Conservation (phyloP, 1,140 invertebrate species). For the Sinella curviseta region DNA sequence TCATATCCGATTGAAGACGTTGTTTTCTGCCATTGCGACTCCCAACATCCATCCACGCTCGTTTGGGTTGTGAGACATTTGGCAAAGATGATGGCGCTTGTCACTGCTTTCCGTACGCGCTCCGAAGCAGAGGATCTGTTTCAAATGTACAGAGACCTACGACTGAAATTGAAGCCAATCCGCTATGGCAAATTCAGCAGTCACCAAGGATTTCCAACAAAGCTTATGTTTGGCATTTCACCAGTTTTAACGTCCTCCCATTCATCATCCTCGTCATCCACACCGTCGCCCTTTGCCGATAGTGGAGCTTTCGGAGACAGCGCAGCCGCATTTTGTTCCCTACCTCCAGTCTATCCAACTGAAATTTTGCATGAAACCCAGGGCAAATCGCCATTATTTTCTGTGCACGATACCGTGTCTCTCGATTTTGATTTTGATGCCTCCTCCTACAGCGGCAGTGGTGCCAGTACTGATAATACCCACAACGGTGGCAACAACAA, state of each 20-base stretch:
- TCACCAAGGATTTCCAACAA: not conserved
- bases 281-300: not conserved
- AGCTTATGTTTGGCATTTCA: not conserved
- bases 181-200: constrained; percentile 35
- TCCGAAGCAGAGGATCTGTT: constrained; percentile 46
- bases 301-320: not conserved
- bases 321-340: constrained; percentile 29
- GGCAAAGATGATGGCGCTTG: constrained; percentile 46
- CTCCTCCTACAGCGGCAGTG: constrained; percentile 3
- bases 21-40: constrained; percentile 48
- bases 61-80: constrained; percentile 48
- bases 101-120: constrained; percentile 42
- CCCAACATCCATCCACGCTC: constrained; percentile 41
- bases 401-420: constrained; percentile 35
- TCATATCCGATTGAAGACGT: constrained; percentile 49
- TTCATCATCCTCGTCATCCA: constrained; percentile 19
- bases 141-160: constrained; percentile 45
- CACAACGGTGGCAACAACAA: not conserved
- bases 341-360: constrained; percentile 37
- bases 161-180: constrained; percentile 44
- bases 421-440: constrained; percentile 37
- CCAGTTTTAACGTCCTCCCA: not conserved
- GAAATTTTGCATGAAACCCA: constrained; percentile 34
- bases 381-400: constrained; percentile 36
- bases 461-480: not conserved